Conservation (phyloP, 2,113 vertebrate genomes). For the Nesoenas mayeri region DNA sequence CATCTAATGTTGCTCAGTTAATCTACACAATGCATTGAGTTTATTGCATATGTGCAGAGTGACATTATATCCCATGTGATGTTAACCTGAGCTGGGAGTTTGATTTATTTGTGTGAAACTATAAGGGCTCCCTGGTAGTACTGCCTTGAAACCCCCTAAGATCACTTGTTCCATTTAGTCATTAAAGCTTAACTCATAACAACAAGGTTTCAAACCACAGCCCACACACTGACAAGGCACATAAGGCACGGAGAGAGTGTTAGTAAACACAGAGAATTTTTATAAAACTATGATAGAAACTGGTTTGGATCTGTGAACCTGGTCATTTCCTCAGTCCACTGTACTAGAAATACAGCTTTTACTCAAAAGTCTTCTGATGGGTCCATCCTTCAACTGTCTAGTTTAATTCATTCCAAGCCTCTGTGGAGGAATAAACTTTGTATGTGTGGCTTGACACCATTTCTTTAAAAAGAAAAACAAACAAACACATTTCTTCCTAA, state of each 20-base stretch:
- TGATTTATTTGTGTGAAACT: neutral
- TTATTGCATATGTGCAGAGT: neutral
- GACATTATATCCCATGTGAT: neutral
- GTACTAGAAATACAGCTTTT: neutral
- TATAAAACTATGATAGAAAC: neutral
- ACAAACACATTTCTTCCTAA: neutral
- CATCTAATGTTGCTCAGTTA: neutral
- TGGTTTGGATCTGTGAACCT: neutral
- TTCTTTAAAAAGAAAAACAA: neutral
- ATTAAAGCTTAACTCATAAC: neutral
- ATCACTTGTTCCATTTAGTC: neutral
- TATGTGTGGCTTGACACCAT: neutral
- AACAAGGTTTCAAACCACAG: neutral
- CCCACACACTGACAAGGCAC: neutral
- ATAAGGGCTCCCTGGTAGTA: neutral
- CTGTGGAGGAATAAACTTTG: neutral
- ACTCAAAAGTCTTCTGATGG: neutral
- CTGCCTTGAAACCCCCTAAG: neutral
- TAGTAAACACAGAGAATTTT: neutral
- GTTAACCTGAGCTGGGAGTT: neutral
- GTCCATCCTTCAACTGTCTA: neutral
- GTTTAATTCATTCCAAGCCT: neutral
- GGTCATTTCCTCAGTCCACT: neutral
- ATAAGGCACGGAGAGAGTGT: no score
- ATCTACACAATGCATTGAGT: neutral